phyloP scores from a whole-genome alignment of 2,888 invertebrate species.

The Notodonta ziczac region DNA sequence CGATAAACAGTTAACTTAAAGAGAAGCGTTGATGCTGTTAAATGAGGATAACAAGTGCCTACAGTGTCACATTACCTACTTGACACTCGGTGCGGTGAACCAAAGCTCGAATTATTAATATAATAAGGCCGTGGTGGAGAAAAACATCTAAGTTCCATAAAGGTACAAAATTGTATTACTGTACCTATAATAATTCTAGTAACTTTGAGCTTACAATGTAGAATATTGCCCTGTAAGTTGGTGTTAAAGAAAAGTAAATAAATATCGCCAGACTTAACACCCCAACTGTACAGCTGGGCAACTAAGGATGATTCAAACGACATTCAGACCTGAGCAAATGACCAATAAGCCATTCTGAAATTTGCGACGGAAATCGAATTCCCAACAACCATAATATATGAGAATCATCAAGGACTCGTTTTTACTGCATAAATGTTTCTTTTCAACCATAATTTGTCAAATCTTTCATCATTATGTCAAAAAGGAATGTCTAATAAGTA shows the following conservation, averaged over 20 bases:
- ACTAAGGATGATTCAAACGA: too few relatives aligned
- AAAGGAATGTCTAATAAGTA: background rate
- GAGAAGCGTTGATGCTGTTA: conserved; percentile 3
- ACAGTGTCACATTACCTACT: conserved; percentile 32
- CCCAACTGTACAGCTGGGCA: too few relatives aligned
- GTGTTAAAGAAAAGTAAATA: too few relatives aligned
- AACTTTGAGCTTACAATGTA: too few relatives aligned
- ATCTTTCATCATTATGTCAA: background rate
- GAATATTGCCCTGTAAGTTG: too few relatives aligned
- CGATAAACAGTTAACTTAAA: conserved; percentile 7
- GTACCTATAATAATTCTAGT: too few relatives aligned
- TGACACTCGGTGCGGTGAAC: conserved; percentile 36
- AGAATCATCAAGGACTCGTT: background rate
- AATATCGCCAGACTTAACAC: too few relatives aligned
- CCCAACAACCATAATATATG: background rate
- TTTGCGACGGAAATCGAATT: too few relatives aligned
- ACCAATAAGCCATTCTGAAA: too few relatives aligned
- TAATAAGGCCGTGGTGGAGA: background rate
- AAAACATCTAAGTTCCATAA: background rate
- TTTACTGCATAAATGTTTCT: background rate
- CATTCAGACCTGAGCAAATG: too few relatives aligned
- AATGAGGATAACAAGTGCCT: conserved; percentile 13
- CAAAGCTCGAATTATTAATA: conserved; percentile 10
- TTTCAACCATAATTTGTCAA: background rate
- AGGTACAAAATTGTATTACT: too few relatives aligned